Evolutionary conservation across 2,113 vertebrate genomes (phyloP), one percentile per base, ranked within the genome.

Genomic region (Seriola quinqueradiata): DNA sequence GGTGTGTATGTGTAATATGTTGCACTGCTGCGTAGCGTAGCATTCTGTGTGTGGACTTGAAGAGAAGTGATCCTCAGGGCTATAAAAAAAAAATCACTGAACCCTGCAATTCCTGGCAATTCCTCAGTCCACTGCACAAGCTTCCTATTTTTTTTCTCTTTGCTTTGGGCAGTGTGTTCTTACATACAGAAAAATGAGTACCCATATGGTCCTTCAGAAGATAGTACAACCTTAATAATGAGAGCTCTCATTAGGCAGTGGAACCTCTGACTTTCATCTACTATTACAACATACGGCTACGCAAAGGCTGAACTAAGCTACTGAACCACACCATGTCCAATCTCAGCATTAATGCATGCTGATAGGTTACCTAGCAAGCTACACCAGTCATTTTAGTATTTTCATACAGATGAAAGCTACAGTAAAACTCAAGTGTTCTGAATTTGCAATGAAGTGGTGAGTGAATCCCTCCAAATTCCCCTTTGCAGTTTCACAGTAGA

Each of bases 91-190:
- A 75, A 82, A 83, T 88, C 77, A 87, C 77, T 93, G 90, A 91
- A 92, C 90, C 89, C 74, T 89, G 91, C 87, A 88, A 82, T 86
- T 79, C 81, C 86, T 83, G 83, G 88, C 76, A 82, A 90, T 94
- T 92, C 79, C 73, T 92, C 85, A 91, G 91, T 92, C 89, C 87
- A 88, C 87, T 91, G 87, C 87, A 87, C 88, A 88, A 84, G 84
- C 87, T 77, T 75, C 82, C 67, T 65, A 78, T 70, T 84, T 91
- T 64, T 38, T 19, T 59, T 36, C 42, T 58, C 71, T 78, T 85
- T 78, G 83, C 90, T 93, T 81, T 90, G 86, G 88, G 90, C 91
- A 85, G 82, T 77, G 81, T 89, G 86, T 92, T 90, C 76, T 79
- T 86, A 90, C 82, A 75, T 74, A 81, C 81, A 90, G 75, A 82